A percentile compares a stretch with the other conserved stretches of the same genome.
Evolutionary conservation across 2,797 vertebrate genomes (phyloP).

Genomic region (Sebastes iracundus): DNA sequence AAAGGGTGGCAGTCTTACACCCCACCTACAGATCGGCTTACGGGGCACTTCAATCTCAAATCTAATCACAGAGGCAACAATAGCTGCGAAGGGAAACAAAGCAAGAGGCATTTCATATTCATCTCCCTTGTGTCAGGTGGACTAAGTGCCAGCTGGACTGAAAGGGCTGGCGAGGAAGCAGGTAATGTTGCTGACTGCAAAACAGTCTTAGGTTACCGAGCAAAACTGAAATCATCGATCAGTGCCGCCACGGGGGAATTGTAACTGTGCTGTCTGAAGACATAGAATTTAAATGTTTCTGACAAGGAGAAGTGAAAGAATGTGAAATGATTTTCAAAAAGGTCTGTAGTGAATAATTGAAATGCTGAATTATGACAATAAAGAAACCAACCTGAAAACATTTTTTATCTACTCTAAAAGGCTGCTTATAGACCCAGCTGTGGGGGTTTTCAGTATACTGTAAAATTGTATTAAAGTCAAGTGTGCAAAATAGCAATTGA

Average conservation of each 20-base stretch:
- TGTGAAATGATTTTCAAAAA: conserved; percentile 32
- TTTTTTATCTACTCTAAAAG: background rate
- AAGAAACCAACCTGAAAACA: background rate
- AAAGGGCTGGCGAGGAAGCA: conserved; percentile 59
- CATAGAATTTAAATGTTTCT: conserved; percentile 63
- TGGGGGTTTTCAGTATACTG: background rate
- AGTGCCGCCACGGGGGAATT: conserved; percentile 37
- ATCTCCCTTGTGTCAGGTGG: conserved; percentile 74
- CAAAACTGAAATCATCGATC: conserved; percentile 71
- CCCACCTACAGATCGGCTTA: conserved; percentile 66
- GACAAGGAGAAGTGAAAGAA: conserved; percentile 61
- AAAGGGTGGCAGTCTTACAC: conserved; percentile 56
- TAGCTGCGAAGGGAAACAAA: conserved; percentile 72
- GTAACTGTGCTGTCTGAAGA: conserved; percentile 57
- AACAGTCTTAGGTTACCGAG: conserved; percentile 72
- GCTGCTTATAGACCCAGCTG: background rate
- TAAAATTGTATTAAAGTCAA: background rate
- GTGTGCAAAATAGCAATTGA: background rate
- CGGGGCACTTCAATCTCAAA: conserved; percentile 69
- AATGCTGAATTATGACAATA: conserved; percentile 12
- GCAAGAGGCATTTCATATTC: conserved; percentile 78
- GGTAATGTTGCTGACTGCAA: conserved; percentile 73
- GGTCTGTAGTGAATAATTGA: conserved; percentile 28
- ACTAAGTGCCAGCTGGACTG: conserved; percentile 72
- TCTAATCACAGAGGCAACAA: conserved; percentile 73